Base-by-base conservation (phyloP, 2,113 vertebrate genomes). In the Lipophrys pholis region DNA sequence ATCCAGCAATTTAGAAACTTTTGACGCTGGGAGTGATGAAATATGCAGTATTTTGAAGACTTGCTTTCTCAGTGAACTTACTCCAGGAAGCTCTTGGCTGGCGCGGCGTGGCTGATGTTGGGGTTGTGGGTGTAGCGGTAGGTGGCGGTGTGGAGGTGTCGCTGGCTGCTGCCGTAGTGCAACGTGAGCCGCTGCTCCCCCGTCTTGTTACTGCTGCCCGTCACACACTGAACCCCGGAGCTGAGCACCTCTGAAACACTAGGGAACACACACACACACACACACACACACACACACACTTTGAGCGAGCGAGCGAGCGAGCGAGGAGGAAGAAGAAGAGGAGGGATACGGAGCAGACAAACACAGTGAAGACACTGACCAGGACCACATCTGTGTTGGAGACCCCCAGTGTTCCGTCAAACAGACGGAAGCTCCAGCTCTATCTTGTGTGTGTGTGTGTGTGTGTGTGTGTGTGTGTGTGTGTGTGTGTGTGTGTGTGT, bases 21-120 rank as follows among this genome's bases (percentile, higher is more conserved):
- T 30, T n/a, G n/a, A n/a, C n/a, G n/a, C n/a, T n/a, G n/a, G n/a
- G n/a, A n/a, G n/a, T n/a, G n/a, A n/a, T n/a, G n/a, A n/a, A n/a
- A n/a, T n/a, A n/a, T n/a, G n/a, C n/a, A n/a, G n/a, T n/a, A n/a
- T n/a, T n/a, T n/a, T n/a, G n/a, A n/a, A n/a, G n/a, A n/a, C n/a
- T n/a, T 30, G 21, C 21, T 30, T 30, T 30, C 2, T 30, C 21
- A 30, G 21, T 30, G 21, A 30, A 58, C 78, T 62, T 83, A 97
- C 97, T 94, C 93, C 65, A 96, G 87, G 82, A 98, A 99, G 92
- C 97, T 99, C 90, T 94, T 97, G 57, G 95, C 72, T 11, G 97
- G 97, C 3, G 87, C 78, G 14, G 95, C 97, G 10, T 92, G 89
- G 21, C 95, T 98, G 90, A 98, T 80, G 63, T 96, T 97, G 42